These are phyloP conservation scores for Halyomorpha halys DNA, from an alignment of 1,140 invertebrate species.

Conservation along the genomic window DNA sequence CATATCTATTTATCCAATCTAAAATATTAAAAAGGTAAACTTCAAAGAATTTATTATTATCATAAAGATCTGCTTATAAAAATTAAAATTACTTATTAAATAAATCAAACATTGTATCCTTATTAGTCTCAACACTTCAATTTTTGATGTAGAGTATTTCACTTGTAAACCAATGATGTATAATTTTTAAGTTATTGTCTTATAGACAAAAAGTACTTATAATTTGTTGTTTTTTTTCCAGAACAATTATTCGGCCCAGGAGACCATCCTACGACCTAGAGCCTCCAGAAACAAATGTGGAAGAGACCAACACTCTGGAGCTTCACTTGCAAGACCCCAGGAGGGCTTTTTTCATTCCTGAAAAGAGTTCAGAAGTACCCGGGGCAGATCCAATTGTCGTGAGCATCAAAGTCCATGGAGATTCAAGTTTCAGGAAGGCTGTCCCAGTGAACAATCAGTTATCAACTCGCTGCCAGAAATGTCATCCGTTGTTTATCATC, in stretches of 20 bases:
- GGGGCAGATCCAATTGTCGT: constrained; percentile 27
- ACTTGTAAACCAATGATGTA: no score
- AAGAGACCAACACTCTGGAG: constrained; percentile 28
- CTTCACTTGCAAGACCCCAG: constrained; percentile 28
- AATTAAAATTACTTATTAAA: no score
- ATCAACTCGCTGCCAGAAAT: constrained; percentile 17
- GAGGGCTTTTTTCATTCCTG: constrained; percentile 27
- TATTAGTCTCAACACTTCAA: no score
- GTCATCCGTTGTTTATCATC: constrained; percentile 28
- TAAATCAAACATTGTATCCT: no score
- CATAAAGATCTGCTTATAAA: no score
- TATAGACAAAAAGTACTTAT: not conserved
- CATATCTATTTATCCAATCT: no score
- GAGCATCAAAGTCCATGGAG: constrained; percentile 18
- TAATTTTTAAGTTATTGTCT: no score
- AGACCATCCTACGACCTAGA: not conserved
- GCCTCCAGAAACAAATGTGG: not conserved
- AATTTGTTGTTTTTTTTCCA: not conserved
- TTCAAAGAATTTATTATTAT: no score
- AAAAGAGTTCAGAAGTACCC: not conserved
- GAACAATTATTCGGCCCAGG: constrained; percentile 8
- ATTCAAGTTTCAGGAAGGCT: constrained; percentile 16
- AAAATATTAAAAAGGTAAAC: no score
- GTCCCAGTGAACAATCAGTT: not conserved
- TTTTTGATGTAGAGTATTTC: no score